Conservation (phyloP, 2,113 vertebrate genomes). For the Eulacestoma nigropectus region DNA sequence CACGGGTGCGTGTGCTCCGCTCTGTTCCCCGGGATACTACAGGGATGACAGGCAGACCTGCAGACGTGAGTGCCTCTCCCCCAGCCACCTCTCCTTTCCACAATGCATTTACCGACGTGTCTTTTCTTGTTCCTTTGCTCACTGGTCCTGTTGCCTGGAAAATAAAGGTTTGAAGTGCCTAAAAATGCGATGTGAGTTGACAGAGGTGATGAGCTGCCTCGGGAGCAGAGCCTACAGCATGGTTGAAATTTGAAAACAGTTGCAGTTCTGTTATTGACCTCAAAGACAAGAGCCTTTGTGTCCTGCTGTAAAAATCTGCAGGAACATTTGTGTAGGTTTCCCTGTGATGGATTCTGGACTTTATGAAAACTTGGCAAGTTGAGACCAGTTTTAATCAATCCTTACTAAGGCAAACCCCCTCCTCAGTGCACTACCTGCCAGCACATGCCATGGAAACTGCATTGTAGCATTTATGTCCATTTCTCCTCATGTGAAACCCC, state of each 20-base stretch:
- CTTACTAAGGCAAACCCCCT: background rate
- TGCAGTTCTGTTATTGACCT: background rate
- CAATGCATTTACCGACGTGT: rapidly evolving
- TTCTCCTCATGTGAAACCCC: background rate
- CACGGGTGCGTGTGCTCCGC: conserved; percentile 70
- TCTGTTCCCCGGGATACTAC: conserved; percentile 81
- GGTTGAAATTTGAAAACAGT: background rate
- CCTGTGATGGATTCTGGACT: background rate
- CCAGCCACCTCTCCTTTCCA: background rate
- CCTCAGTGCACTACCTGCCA: background rate
- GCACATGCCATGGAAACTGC: background rate
- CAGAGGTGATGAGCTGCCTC: background rate
- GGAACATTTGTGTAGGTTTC: background rate
- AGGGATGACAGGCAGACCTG: conserved; percentile 72
- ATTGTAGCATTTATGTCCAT: background rate
- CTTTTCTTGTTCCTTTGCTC: background rate
- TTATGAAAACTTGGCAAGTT: background rate
- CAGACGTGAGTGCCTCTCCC: conserved; percentile 71
- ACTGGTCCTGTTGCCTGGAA: background rate
- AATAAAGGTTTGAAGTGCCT: background rate
- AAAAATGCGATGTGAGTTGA: background rate
- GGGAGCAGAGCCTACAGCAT: background rate
- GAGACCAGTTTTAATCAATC: background rate
- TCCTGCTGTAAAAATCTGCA: background rate
- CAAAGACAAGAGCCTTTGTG: background rate